phyloP scores from a whole-genome alignment of 1,140 invertebrate species.

The Ganaspis sp. region DNA sequence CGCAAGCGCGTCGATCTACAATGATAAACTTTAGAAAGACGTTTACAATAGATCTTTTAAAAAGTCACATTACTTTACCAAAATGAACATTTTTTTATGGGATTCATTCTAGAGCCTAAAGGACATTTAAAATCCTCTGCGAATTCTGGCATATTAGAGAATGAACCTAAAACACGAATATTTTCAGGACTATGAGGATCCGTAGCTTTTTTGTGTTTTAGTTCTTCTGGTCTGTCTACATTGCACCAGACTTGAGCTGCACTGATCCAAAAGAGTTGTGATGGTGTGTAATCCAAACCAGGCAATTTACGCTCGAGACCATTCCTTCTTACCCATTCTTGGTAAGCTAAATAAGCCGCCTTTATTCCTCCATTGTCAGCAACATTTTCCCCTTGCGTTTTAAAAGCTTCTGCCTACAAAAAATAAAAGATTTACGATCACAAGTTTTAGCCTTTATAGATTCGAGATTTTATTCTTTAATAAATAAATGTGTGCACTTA shows the following conservation, averaged over 20 bases:
- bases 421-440: too few relatives aligned
- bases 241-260: neutral
- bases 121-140: too few relatives aligned
- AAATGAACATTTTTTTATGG: slow-evolving; percentile 78
- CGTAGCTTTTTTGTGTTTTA: slow-evolving; percentile 81
- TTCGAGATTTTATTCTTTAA: too few relatives aligned
- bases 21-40: too few relatives aligned
- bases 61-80: too few relatives aligned
- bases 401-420: too few relatives aligned
- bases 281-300: slow-evolving; percentile 76
- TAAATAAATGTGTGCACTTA: slow-evolving; percentile 69
- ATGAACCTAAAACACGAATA: slow-evolving; percentile 82
- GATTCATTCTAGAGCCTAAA: slow-evolving; percentile 80
- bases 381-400: too few relatives aligned
- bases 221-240: slow-evolving; percentile 85
- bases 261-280: too few relatives aligned
- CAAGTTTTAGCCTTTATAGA: too few relatives aligned
- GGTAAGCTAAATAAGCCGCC: slow-evolving; percentile 89
- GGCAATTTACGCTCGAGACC: slow-evolving; percentile 80
- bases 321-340: slow-evolving; percentile 81
- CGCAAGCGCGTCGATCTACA: too few relatives aligned
- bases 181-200: slow-evolving; percentile 84
- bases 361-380: slow-evolving; percentile 93
- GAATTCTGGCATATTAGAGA: slow-evolving; percentile 82
- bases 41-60: too few relatives aligned